phyloP scores from a whole-genome alignment of 2,113 vertebrate genomes.

The Brachypodius melanocephalos region DNA sequence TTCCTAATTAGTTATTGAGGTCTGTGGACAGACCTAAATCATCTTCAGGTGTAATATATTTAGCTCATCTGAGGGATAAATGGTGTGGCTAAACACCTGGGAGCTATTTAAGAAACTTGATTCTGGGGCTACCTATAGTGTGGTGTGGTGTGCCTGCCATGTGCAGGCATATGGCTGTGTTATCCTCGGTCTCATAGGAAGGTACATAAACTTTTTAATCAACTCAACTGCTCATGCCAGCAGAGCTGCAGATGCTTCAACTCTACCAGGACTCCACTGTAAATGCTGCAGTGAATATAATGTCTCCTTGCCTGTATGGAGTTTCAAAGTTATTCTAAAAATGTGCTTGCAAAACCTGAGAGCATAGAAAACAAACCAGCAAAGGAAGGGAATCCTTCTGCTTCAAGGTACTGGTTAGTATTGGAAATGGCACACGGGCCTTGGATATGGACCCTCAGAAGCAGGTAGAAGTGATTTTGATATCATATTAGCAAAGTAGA shows the following conservation, averaged over 20 bases:
- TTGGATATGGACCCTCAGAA: background rate
- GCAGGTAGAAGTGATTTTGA: background rate
- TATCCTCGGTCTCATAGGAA: background rate
- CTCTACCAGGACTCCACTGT: background rate
- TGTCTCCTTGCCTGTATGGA: background rate
- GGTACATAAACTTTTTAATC: background rate
- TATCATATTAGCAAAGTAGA: background rate
- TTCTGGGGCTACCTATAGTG: background rate
- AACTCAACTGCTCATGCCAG: background rate
- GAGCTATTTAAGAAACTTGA: background rate
- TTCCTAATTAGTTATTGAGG: background rate
- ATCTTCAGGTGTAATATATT: background rate
- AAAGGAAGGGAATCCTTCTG: background rate
- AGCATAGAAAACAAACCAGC: background rate
- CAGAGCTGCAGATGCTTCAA: background rate
- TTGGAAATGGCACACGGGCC: background rate
- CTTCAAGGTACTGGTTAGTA: background rate
- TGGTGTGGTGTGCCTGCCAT: rapidly evolving
- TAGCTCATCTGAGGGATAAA: background rate
- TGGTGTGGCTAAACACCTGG: background rate
- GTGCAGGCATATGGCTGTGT: rapidly evolving
- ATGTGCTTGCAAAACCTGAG: background rate
- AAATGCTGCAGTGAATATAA: background rate
- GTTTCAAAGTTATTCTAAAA: background rate
- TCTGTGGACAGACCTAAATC: background rate